Conservation (phyloP, 2,797 vertebrate species). For the Rhinoraja longicauda region DNA sequence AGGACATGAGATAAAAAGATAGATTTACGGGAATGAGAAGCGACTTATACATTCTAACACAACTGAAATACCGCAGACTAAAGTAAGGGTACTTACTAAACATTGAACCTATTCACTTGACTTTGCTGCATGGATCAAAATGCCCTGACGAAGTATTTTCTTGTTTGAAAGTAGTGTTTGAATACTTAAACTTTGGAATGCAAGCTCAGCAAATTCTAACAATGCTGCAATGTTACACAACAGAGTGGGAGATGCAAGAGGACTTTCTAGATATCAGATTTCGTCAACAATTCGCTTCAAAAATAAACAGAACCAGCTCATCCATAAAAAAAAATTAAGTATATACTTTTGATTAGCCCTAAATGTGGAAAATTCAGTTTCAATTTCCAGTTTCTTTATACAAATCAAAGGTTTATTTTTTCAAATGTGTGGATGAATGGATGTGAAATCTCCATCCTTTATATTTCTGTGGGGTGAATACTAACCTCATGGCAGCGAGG, state of each 20-base stretch:
- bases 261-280: background rate
- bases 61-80: background rate
- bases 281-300: background rate
- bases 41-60: background rate
- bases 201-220: conserved; percentile 7
- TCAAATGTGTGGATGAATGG: background rate
- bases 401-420: background rate
- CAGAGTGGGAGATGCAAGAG: background rate
- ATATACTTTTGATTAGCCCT: no score
- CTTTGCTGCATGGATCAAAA: background rate
- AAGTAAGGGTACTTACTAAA: background rate
- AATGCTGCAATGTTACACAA: background rate
- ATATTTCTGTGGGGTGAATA: background rate
- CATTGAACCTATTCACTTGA: background rate
- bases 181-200: conserved; percentile 16
- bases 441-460: background rate
- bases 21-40: background rate
- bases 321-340: background rate
- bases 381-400: background rate
- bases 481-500: background rate
- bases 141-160: background rate
- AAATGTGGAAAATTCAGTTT: background rate
- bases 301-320: background rate
- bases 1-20: background rate
- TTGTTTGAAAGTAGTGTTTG: background rate